A percentile compares a stretch with the other conserved stretches of the same genome.
phyloP scores from a whole-genome alignment of 2,888 invertebrate genomes.

The Tinea pellionella region DNA sequence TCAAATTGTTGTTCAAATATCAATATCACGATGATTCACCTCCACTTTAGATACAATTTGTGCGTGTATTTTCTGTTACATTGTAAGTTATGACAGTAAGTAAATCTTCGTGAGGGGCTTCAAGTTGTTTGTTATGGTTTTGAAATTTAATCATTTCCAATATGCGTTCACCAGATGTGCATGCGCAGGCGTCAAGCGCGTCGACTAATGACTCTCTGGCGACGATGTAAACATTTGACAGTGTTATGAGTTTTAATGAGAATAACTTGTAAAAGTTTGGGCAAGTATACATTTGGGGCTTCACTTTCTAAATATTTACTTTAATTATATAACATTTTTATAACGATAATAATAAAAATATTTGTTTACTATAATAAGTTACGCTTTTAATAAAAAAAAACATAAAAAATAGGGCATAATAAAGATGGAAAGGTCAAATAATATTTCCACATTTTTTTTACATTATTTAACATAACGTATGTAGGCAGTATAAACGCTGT shows the following conservation, averaged over 20 bases:
- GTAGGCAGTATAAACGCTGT: too few species aligned
- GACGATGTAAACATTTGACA: conserved; percentile 61
- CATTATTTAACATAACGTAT: too few species aligned
- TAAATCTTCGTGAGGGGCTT: background rate
- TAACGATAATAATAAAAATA: background rate
- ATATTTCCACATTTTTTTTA: too few species aligned
- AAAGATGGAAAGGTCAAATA: too few species aligned
- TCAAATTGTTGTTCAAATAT: background rate
- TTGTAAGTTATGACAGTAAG: conserved; percentile 4
- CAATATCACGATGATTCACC: background rate
- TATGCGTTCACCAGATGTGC: conserved; percentile 54
- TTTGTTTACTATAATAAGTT: too few species aligned
- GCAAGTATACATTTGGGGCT: background rate
- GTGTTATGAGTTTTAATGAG: conserved; percentile 15
- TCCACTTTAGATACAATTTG: conserved; percentile 3
- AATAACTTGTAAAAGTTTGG: background rate
- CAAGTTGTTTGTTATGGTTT: conserved; percentile 27
- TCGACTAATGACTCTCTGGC: conserved; percentile 60
- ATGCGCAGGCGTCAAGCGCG: conserved; percentile 33
- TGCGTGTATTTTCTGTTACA: background rate
- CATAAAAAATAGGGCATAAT: too few species aligned
- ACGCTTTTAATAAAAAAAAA: too few species aligned
- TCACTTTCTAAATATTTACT: background rate
- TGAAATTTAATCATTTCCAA: conserved; percentile 42
- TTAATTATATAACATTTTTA: background rate